Evolutionary conservation across 1,140 invertebrate species (phyloP), one percentile per base, ranked within the genome.

Genomic region (Atta cephalotes): DNA sequence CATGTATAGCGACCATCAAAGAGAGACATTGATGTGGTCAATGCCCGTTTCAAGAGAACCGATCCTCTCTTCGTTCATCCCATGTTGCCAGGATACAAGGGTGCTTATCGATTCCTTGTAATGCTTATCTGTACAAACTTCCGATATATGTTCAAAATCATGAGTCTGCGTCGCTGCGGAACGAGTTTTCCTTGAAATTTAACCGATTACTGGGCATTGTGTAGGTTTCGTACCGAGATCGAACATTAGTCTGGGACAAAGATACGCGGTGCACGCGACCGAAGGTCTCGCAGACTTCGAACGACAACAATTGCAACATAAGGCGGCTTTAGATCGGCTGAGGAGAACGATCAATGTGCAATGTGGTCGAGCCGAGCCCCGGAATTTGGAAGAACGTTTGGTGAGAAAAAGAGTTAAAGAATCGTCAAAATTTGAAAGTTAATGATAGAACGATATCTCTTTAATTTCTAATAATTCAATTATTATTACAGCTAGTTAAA

Each of bases 201-300:
- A 86, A n/a, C n/a, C 3, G 45, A 51, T 53, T 56, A 21, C 35
- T 66, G 39, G 9, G 16, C 4, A 18, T 74, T 56, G n/a, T 10
- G 51, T 87, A 97, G 96, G 97, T 35, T 97, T 97, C 88, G 95
- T 97, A 65, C 97, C 97, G 1, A 95, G 96, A 84, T 88, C 97
- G 81, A 96, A 96, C 82, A 96, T 94, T 2, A 95, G 96, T 90
- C 96, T 96, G 77, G 97, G 97, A 0, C 96, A 97, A 91, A 96
- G 97, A 18, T 97, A 96, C 92, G 96, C 96, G 9, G 96, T 97
- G 5, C 94, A 96, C 9, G 97, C 97, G 0, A 96, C 96, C 1
- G 97, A 97, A 91, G 97, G 96, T 2, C 94, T 97, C 9, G 96
- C 97, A 0, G 95, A 97, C 85, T 97, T 97, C 82, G 97, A 97